Evolutionary conservation across 1,140 invertebrate species (phyloP), one percentile per base, ranked within the genome.

Genomic region (Cotesia vestalis): DNA sequence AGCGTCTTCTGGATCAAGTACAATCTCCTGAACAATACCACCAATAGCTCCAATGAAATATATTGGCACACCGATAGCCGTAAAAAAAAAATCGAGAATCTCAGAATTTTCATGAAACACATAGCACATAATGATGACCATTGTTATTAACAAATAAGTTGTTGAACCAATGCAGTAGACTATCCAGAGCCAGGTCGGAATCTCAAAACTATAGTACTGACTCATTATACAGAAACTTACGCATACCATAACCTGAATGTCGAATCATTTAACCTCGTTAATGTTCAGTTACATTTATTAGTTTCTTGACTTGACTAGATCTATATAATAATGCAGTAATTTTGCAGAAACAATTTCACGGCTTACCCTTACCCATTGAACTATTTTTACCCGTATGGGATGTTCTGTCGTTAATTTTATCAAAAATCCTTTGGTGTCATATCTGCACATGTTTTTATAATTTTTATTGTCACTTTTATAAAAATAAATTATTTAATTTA

Each of bases 101-200:
- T 66, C 27, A 53, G 38, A 68, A 60, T 69, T 36, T 52, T 62
- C 66, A 57, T 71, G 57, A 38, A 74, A 34, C 5, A 66, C 27
- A 61, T 71, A 68, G 46, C 75, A 76, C 27, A 76, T 55, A 8
- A 75, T 55, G 1, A 74, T 70, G 6, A 66, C 60, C 11, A 72
- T 59, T 3, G 78, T 66, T 36, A 82, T 71, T 36, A 76, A 63
- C 14, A 55, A 36, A 34, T 80, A 81, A 52, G 76, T 80, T n/a
- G 72, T 60, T 35, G 78, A 73, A 63, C 80, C 73, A 61, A 78
- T 79, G 59, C 77, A 80, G 68, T 81, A 81, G 69, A 80, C 77
- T 36, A 71, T 38, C 81, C 81, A 81, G 1, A 81, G 53, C 78
- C 78, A 82, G 75, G 72, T 69, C 57, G 79, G 78, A 4, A 80